Conservation (phyloP, 2,888 invertebrate species). For the Tromatobia lineatoria region DNA sequence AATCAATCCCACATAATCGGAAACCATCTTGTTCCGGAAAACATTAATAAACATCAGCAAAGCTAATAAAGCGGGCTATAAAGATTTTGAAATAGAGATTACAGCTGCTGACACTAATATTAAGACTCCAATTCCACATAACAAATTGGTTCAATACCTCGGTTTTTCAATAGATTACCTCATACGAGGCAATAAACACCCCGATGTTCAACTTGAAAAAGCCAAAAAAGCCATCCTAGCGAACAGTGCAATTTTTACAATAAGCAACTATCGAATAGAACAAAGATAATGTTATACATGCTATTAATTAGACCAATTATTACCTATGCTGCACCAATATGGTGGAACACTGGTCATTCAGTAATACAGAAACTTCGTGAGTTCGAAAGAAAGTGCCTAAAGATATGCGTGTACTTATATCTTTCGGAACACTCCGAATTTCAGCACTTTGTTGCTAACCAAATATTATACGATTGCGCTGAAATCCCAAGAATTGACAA, state of each 20-base stretch:
- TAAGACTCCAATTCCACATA: neutral
- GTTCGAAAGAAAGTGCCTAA: slow-evolving; percentile 19
- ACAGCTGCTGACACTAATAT: neutral
- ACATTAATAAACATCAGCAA: neutral
- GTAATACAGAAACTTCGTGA: neutral
- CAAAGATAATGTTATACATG: too few species aligned
- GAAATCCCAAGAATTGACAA: neutral
- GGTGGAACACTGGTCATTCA: slow-evolving; percentile 6
- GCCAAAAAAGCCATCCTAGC: slow-evolving; percentile 3
- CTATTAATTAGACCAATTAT: too few species aligned
- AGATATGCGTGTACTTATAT: neutral
- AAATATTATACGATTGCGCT: neutral
- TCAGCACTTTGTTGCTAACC: neutral
- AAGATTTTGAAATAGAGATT: slow-evolving; percentile 43
- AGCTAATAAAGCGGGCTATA: slow-evolving; percentile 13
- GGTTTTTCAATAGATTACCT: slow-evolving; percentile 28
- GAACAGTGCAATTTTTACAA: too few species aligned
- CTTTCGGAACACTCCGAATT: neutral
- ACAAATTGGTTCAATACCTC: slow-evolving; percentile 33
- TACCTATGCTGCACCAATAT: too few species aligned
- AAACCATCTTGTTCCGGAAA: slow-evolving; percentile 59
- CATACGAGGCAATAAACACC: slow-evolving; percentile 16
- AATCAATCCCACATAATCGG: slow-evolving; percentile 53
- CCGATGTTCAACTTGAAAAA: slow-evolving; percentile 26
- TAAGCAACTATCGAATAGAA: too few species aligned